Evolutionary conservation across 1,140 invertebrate genomes (phyloP).

Genomic region (Drosophila virilis): DNA sequence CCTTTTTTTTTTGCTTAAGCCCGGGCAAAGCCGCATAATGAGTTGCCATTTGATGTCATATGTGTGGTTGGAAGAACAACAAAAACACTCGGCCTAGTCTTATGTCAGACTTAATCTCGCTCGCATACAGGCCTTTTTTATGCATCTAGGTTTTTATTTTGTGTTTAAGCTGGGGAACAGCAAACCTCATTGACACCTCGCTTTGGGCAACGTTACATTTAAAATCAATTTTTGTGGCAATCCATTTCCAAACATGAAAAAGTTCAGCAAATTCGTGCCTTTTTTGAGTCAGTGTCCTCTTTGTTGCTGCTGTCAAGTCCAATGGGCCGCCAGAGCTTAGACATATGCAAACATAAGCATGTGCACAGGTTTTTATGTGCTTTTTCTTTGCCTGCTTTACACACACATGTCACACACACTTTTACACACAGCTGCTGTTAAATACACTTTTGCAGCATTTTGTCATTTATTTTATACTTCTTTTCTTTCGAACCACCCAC

Average conservation of each 20-base stretch:
- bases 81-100: constrained; percentile 13
- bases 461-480: constrained; percentile 22
- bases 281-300: constrained; percentile 35
- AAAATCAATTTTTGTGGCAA: constrained; percentile 77
- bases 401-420: constrained; percentile 2
- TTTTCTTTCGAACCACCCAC: constrained; percentile 29
- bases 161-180: constrained; percentile 40
- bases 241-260: no score
- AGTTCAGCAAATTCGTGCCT: constrained; percentile 27
- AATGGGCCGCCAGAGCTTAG: constrained; percentile 39
- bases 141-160: constrained; percentile 16
- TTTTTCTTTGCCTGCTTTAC: constrained; percentile 14
- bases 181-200: constrained; percentile 46
- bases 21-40: constrained; percentile 61
- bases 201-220: constrained; percentile 66
- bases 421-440: not conserved
- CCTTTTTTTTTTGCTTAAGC: constrained; percentile 53
- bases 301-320: constrained; percentile 27
- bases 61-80: constrained; percentile 58
- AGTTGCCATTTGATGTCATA: constrained; percentile 77
- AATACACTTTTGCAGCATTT: constrained; percentile 42
- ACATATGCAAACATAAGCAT: constrained; percentile 69
- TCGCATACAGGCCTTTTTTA: constrained; percentile 15
- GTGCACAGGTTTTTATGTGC: constrained; percentile 24
- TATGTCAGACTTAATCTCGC: constrained; percentile 42